phyloP scores from a whole-genome alignment of 2,797 vertebrate genomes.

The Sebastes goodei region DNA sequence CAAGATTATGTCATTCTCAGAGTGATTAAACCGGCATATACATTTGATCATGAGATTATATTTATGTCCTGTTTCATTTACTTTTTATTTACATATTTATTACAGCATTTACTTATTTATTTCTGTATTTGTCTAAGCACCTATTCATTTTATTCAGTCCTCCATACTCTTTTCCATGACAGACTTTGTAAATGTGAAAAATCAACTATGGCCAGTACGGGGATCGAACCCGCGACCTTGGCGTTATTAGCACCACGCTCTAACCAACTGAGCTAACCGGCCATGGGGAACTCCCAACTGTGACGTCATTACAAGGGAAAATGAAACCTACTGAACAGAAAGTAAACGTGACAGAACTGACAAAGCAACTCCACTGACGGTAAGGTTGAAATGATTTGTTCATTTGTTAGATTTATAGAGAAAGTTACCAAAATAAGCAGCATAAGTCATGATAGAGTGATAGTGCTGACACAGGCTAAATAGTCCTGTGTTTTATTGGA shows the following conservation, averaged over 20 bases:
- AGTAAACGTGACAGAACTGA: rapidly evolving
- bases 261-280: slow-evolving; percentile 54
- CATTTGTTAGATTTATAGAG: not conserved
- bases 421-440: not conserved
- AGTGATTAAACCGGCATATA: too few relatives aligned
- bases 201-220: slow-evolving; percentile 33
- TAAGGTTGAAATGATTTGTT: not conserved
- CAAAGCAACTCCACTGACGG: not conserved
- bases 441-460: not conserved
- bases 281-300: rapidly evolving
- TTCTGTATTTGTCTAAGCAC: not conserved
- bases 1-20: too few relatives aligned
- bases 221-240: slow-evolving; percentile 71
- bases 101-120: not conserved
- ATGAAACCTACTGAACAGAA: slow-evolving; percentile 1
- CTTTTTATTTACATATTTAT: too few relatives aligned
- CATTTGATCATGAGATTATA: too few relatives aligned
- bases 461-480: not conserved
- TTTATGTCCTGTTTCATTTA: too few relatives aligned
- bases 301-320: not conserved
- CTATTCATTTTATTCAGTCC: too few relatives aligned
- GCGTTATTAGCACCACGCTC: slow-evolving; percentile 77
- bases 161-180: too few relatives aligned
- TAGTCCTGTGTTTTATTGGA: not conserved
- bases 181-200: not conserved